phyloP scores from a whole-genome alignment of 2,113 vertebrate species.

The Cyprinus carpio region DNA sequence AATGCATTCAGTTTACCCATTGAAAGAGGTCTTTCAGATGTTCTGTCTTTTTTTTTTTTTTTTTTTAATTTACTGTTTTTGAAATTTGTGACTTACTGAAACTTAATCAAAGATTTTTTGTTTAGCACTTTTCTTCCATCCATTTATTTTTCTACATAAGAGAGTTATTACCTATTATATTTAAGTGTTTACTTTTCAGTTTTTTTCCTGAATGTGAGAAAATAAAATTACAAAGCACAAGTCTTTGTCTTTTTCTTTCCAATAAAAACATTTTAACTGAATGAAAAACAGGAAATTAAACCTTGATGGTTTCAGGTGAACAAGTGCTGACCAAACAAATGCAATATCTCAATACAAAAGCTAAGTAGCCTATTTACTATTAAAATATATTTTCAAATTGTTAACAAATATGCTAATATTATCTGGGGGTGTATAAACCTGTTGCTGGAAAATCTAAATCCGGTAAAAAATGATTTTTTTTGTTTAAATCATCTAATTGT shows the following conservation, averaged over 20 bases:
- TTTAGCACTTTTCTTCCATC: conserved; percentile 71
- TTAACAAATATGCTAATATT: not conserved
- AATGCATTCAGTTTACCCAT: conserved; percentile 30
- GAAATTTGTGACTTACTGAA: conserved; percentile 57
- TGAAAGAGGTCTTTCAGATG: not conserved
- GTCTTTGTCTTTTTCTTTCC: not conserved
- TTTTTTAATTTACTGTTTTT: conserved; percentile 36
- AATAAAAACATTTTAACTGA: not conserved
- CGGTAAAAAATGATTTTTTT: no score
- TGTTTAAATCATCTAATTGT: no score
- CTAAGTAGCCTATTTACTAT: not conserved
- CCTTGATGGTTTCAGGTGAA: not conserved
- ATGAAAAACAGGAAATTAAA: no score
- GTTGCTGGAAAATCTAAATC: not conserved
- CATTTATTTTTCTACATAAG: conserved; percentile 69
- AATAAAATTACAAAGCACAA: conserved; percentile 59
- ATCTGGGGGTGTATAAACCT: not conserved
- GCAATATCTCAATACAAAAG: no score
- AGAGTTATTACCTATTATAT: conserved; percentile 64
- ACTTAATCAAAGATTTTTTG: conserved; percentile 62
- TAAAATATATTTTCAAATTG: not conserved
- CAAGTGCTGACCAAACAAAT: not conserved
- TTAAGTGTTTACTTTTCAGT: conserved; percentile 62
- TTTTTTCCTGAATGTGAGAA: conserved; percentile 57
- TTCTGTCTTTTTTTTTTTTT: not conserved